Evolutionary conservation across 2,113 vertebrate genomes (phyloP).

Genomic region (Procavia capensis): DNA sequence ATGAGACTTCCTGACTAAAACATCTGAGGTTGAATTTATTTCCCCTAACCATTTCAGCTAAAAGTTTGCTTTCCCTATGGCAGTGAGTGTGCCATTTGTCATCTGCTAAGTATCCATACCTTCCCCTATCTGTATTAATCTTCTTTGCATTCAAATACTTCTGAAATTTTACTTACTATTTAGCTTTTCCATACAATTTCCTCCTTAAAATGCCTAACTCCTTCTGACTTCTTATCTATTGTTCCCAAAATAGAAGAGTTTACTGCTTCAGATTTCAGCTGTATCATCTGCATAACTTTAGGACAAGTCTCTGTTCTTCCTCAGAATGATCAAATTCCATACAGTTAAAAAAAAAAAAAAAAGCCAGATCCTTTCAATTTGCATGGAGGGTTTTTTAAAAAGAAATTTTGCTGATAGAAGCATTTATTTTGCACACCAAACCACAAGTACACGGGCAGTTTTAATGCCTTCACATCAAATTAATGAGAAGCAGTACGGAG

Average conservation of each 20-base stretch:
- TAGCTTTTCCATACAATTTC: slow-evolving; percentile 65
- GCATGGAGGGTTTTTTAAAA: slow-evolving; percentile 5
- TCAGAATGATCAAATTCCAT: slow-evolving; percentile 52
- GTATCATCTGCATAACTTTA: slow-evolving; percentile 56
- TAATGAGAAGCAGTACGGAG: background rate
- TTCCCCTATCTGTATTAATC: slow-evolving; percentile 65
- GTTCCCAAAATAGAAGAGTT: slow-evolving; percentile 79
- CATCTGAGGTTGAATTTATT: slow-evolving; percentile 78
- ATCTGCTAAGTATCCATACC: slow-evolving; percentile 72
- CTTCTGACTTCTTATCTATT: slow-evolving; percentile 68
- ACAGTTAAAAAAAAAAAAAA: background rate
- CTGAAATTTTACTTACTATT: slow-evolving; percentile 58
- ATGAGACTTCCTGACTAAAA: slow-evolving; percentile 80
- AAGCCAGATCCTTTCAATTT: background rate
- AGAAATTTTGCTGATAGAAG: background rate
- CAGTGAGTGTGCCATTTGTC: slow-evolving; percentile 62
- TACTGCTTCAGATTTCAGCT: slow-evolving; percentile 71
- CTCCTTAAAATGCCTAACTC: slow-evolving; percentile 65
- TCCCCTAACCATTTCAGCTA: slow-evolving; percentile 78
- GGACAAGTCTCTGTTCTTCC: slow-evolving; percentile 47
- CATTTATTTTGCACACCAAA: slow-evolving; percentile 27
- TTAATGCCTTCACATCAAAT: slow-evolving; percentile 39
- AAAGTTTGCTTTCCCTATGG: slow-evolving; percentile 70
- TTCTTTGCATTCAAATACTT: slow-evolving; percentile 63
- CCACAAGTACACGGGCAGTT: slow-evolving; percentile 26